Conservation (phyloP, 2,888 invertebrate genomes). For the Callinectes sapidus region DNA sequence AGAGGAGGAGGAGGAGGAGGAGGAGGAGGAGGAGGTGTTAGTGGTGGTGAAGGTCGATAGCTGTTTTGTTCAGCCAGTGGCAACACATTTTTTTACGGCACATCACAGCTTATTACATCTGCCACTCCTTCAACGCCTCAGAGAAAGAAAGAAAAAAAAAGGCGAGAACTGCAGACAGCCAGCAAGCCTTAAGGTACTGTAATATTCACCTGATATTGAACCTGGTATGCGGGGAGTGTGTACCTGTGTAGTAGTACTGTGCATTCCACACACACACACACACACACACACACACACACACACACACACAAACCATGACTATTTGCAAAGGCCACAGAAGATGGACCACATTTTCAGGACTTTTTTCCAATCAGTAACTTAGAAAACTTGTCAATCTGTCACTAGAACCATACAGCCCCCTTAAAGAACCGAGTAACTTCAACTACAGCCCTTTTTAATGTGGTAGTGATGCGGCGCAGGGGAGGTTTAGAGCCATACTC, state of each 20-base stretch:
- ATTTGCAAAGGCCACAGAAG: no score
- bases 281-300: background rate
- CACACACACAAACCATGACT: background rate
- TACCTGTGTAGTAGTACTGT: background rate
- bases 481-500: no score
- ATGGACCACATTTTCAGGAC: no score
- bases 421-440: no score
- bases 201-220: background rate
- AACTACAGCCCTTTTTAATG: no score
- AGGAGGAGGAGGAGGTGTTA: background rate
- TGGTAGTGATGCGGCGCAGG: no score
- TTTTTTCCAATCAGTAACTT: no score
- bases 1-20: background rate
- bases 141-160: background rate
- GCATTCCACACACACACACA: background rate
- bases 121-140: background rate
- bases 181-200: background rate
- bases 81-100: background rate
- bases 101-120: background rate
- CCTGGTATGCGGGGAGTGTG: background rate
- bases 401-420: no score
- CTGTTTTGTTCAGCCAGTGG: background rate
- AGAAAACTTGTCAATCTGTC: no score
- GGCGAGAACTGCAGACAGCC: background rate
- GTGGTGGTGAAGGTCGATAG: conserved; percentile 9